These are phyloP conservation scores for Serranus cabrilla DNA, from an alignment of 2,797 vertebrate genomes.

Conservation along the genomic window DNA sequence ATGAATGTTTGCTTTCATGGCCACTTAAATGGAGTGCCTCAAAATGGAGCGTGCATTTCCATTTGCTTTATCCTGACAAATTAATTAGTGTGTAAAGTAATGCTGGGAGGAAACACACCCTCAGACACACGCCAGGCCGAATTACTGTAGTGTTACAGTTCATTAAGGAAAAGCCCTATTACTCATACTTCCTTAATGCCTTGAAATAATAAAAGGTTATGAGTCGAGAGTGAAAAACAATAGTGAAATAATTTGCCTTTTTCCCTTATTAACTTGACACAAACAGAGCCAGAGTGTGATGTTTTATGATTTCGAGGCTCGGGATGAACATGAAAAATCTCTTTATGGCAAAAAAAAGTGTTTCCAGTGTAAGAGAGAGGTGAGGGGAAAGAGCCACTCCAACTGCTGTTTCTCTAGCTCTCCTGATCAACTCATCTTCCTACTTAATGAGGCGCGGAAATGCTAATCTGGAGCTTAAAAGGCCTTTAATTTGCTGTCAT, in stretches of 20 bases:
- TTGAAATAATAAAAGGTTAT: constrained; percentile 37
- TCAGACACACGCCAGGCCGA: constrained; percentile 43
- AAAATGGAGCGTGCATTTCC: constrained; percentile 59
- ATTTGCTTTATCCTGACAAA: constrained; percentile 70
- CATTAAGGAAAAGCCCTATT: constrained; percentile 57
- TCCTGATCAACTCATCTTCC: constrained; percentile 65
- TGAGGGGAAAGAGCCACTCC: constrained; percentile 15
- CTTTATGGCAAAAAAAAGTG: constrained; percentile 8
- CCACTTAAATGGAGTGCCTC: constrained; percentile 73
- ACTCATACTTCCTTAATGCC: constrained; percentile 45
- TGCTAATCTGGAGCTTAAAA: constrained; percentile 79
- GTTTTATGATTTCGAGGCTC: constrained; percentile 22
- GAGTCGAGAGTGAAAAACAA: constrained; percentile 26
- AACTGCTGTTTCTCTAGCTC: constrained; percentile 36
- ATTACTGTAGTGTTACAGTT: constrained; percentile 58
- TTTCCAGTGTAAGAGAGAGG: constrained; percentile 36
- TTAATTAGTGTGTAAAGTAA: constrained; percentile 70
- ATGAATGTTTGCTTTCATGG: constrained; percentile 78
- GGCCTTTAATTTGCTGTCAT: constrained; percentile 80
- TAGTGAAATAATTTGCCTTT: constrained; percentile 14
- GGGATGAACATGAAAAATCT: constrained; percentile 19
- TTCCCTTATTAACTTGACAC: neutral
- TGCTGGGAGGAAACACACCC: constrained; percentile 50
- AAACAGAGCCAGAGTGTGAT: constrained; percentile 22
- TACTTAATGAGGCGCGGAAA: constrained; percentile 74